Base-by-base conservation (phyloP, 2,888 invertebrate genomes). In the Ceriagrion tenellum region DNA sequence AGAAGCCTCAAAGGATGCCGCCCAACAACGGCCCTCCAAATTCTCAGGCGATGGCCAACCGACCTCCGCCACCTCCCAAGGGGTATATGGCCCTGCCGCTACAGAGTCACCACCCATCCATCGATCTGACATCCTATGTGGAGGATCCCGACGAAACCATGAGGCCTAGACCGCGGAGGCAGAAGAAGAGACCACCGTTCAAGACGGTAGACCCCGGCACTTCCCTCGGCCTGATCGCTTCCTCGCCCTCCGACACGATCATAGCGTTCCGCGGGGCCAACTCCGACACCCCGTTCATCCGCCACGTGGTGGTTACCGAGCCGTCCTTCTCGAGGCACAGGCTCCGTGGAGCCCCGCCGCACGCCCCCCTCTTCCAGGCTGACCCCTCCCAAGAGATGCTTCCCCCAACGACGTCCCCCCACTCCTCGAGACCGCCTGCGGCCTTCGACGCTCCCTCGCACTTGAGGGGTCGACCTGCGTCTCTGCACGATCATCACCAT, bases 181-280 rank as follows among this genome's bases (percentile, higher is more conserved):
- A 93, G 40, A 93, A 93, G 93, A 93, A 93, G 69, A 63, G 93
- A 16, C 93, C 93, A 0, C 93, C 93, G 47, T 93, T 93, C 93
- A 93, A 93, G 47, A 93, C 93, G n/a, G 93, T 93, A 26, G 93
- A 93, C n/a, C 40, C 93, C 35, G 81, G 81, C 16, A 18, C 81
- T 18, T 81, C 81, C 81, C 81, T 81, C 35, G 81, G 40, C 93
- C 93, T 47, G 47, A 93, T 93, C n/a, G 93, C 69, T 16, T 69
- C 69, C 93, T 63, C 93, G 10, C 69, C 47, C 40, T 93, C 93
- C 69, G 93, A 93, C n/a, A n/a, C 93, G 81, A 35, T 81, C 55
- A n/a, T 93, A 13, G 40, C 47, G 26, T 93, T 93, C 74, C 93
- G 93, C 35, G 93, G 93, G 35, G 47, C 26, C 47, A 93, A 74